A percentile compares a stretch with the other conserved stretches of the same genome.
Conservation (phyloP, 1,140 invertebrate species). For the Cotesia typhae region DNA sequence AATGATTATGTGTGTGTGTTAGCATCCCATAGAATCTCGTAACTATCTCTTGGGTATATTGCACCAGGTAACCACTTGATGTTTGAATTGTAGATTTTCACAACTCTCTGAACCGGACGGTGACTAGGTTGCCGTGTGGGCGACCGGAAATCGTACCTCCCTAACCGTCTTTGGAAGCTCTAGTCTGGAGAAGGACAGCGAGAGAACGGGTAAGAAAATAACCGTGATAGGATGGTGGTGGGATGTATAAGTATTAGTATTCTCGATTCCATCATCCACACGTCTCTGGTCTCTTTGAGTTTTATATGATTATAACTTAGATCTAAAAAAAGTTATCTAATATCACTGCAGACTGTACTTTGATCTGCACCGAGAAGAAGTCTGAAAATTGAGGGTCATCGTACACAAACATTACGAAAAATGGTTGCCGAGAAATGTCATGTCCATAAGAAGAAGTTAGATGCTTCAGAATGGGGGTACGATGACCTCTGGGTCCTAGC, state of each 20-base stretch:
- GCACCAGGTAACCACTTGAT: constrained; percentile 51
- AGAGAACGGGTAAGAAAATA: constrained; percentile 23
- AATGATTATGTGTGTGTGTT: constrained; percentile 38
- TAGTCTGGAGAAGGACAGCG: constrained; percentile 29
- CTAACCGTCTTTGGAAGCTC: constrained; percentile 59
- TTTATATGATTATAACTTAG: not conserved
- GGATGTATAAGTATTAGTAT: constrained; percentile 20
- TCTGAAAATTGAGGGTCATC: constrained; percentile 18
- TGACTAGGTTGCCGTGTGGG: constrained; percentile 59
- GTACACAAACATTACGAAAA: not conserved
- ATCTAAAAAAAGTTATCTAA: constrained; percentile 15
- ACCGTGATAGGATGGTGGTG: not conserved
- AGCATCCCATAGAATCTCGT: constrained; percentile 28
- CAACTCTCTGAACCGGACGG: constrained; percentile 45
- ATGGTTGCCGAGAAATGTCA: constrained; percentile 42
- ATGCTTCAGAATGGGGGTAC: constrained; percentile 40
- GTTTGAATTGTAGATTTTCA: constrained; percentile 51
- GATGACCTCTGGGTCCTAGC: constrained; percentile 33
- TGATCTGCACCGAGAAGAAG: constrained; percentile 34
- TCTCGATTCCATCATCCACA: not conserved
- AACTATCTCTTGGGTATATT: constrained; percentile 39
- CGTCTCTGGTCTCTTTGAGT: not conserved
- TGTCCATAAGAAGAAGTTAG: constrained; percentile 45
- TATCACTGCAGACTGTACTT: constrained; percentile 22
- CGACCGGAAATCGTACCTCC: constrained; percentile 64